Evolutionary conservation across 2,888 invertebrate species (phyloP), one percentile per base, ranked within the genome.

Genomic region (Leucania comma): DNA sequence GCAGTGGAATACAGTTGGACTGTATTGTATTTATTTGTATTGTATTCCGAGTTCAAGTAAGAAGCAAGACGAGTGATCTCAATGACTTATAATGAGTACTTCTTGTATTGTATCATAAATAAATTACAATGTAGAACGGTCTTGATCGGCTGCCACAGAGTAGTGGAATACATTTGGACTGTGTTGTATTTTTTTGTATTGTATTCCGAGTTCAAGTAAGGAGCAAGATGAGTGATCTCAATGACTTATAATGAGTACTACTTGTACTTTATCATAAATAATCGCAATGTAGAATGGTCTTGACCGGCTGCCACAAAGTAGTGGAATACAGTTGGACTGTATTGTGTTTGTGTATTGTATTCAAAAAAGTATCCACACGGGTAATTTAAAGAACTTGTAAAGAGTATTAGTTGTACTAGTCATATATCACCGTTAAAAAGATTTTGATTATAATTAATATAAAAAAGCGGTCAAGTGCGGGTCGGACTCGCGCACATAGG

Each of bases 61-160:
- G 17, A 46, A 46, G 20, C 6, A 20, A 5, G 17, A 42, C 5
- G 20, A 14, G 1, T 9, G 32, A 32, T 35, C 17, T 29, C 20
- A 54, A 54, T 1, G 20, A 20, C 5, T 54, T n/a, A 17, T 53
- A 26, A 26, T 17, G 17, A 53, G 17, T 53, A 26, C 17, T 26
- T 6, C 8, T 50, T 12, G 12, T 50, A 12, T 10, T 50, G 10
- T 14, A 10, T 50, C 9, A 42, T 42, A 42, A 42, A 14, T 17
- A 42, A 42, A n/a, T 46, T 3, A 54, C 5, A 57, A 63, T 66
- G 58, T 50, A 54, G 74, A 53, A 54, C 75, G 29, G 50, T 56
- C 12, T 72, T 72, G 50, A 60, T 32, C 50, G 10, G 17, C 42
- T 17, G 46, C 29, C 81, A 78, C 51, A 80, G 69, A 38, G 53